A percentile compares a stretch with the other conserved stretches of the same genome.
Evolutionary conservation across 2,888 invertebrate species (phyloP).

Genomic region (Acleris literana): DNA sequence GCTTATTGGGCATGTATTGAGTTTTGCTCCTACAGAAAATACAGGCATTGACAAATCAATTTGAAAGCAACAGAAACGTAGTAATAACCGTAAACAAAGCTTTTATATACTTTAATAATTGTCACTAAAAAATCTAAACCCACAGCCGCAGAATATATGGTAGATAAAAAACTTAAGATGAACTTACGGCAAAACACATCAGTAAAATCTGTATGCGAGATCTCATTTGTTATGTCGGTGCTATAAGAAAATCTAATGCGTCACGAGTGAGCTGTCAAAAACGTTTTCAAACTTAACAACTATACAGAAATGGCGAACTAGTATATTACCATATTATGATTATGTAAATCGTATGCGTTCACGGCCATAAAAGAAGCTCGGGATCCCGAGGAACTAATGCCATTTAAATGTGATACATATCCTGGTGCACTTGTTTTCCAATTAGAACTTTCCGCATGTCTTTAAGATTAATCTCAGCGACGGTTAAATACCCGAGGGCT

Average conservation of each 20-base stretch:
- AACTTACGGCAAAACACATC: not conserved
- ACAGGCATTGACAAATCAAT: too few species aligned
- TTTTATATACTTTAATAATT: too few species aligned
- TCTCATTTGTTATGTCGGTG: not conserved
- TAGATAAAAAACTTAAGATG: not conserved
- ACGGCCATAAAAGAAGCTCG: not conserved
- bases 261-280: constrained; percentile 13
- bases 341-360: constrained; percentile 8
- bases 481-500: constrained; percentile 49
- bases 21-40: too few species aligned
- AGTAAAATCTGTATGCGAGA: not conserved
- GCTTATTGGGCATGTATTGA: too few species aligned
- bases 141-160: not conserved
- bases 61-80: too few species aligned
- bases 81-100: too few species aligned
- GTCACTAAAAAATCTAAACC: too few species aligned
- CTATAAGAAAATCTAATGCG: constrained; percentile 1
- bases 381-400: constrained; percentile 5
- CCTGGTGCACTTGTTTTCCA: constrained; percentile 63
- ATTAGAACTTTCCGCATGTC: constrained; percentile 69
- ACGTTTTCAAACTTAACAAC: constrained; percentile 3
- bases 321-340: constrained; percentile 22
- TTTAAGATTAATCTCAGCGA: constrained; percentile 65
- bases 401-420: constrained; percentile 43
- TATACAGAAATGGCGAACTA: constrained; percentile 12